Percentiles rank a stretch among this genome's conserved stretches.
Evolutionary conservation across 2,888 invertebrate genomes (phyloP).

Genomic region (Diplazon laetatorius): DNA sequence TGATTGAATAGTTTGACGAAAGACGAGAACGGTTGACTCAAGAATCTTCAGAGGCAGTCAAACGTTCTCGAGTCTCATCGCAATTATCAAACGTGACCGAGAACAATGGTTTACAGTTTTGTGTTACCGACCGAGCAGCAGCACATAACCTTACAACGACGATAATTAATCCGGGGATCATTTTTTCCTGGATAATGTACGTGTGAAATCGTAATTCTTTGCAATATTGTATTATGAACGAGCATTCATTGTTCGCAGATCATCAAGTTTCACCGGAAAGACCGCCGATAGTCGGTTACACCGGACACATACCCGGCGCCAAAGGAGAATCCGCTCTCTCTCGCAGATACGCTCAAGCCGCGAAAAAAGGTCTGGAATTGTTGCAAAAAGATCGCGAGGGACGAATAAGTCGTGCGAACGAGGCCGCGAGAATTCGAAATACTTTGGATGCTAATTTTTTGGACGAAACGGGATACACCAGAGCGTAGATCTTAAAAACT

Average conservation of each 20-base stretch:
- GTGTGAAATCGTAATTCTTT: too few species aligned
- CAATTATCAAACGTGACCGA: too few species aligned
- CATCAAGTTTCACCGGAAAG: conserved; percentile 86
- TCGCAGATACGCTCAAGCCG: conserved; percentile 87
- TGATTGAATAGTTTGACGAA: too few species aligned
- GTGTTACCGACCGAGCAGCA: too few species aligned
- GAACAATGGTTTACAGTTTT: too few species aligned
- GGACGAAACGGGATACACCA: conserved; percentile 70
- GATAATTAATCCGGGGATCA: background rate
- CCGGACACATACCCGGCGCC: conserved; percentile 88
- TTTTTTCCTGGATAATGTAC: conserved; percentile 5
- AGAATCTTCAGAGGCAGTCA: too few species aligned
- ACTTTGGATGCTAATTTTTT: conserved; percentile 69
- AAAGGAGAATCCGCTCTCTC: conserved; percentile 88
- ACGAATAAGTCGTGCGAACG: conserved; percentile 70
- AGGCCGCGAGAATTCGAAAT: conserved; percentile 65
- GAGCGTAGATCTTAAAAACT: conserved; percentile 18
- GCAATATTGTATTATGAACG: too few species aligned
- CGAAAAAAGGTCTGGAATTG: conserved; percentile 86
- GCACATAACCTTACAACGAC: background rate
- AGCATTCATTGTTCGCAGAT: conserved; percentile 83
- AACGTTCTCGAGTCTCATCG: too few species aligned
- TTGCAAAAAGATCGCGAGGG: conserved; percentile 85
- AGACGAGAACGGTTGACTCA: too few species aligned
- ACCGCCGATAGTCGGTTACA: conserved; percentile 89